Base-by-base conservation (phyloP, 2,797 vertebrate genomes). In the Bucorvus abyssinicus region DNA sequence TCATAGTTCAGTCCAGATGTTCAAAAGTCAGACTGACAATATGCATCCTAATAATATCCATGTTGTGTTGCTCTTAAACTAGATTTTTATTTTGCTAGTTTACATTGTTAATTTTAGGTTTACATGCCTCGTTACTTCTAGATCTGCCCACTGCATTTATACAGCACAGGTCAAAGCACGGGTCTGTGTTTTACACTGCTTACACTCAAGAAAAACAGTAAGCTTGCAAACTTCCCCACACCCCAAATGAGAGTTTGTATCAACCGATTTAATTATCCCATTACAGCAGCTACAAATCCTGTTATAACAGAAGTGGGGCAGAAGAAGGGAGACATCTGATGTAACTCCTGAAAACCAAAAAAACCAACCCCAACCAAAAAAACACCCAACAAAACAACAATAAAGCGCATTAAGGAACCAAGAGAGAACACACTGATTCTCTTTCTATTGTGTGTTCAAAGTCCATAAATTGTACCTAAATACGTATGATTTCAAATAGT, bases 1-100 rank as follows among this genome's bases (percentile, higher is more conserved):
- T 61, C 36, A 49, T 8, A 45, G 69, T n/a, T 57, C 47, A 74
- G 4, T 6, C n/a, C 38, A 69, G 64, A 34, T 0, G 0, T 27
- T 56, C 30, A 47, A 9, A 65, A 77, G 52, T 52, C 61, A 70
- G 20, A 15, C 7, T 38, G 52, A 77, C 40, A 42, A 40, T 0
- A 1, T 14, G 24, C 21, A 81, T 36, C 19, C 24, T 52, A 69
- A 6, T 13, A 65, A 36, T 6, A 80, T 5, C 30, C 32, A 49
- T 5, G 7, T 12, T 19, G 32, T 23, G 17, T 9, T 70, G 59
- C 20, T 65, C 49, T 69, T 75, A 45, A 68, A 18, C 13, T 36
- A 52, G 52, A 44, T 23, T 19, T 40, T n/a, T n/a, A n/a, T n/a
- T n/a, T n/a, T n/a, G n/a, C n/a, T n/a, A 38, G 18, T 24, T 75